Percentiles rank a stretch among this genome's conserved stretches.
Conservation (phyloP, 2,113 vertebrate species). For the Empidonax alnorum region DNA sequence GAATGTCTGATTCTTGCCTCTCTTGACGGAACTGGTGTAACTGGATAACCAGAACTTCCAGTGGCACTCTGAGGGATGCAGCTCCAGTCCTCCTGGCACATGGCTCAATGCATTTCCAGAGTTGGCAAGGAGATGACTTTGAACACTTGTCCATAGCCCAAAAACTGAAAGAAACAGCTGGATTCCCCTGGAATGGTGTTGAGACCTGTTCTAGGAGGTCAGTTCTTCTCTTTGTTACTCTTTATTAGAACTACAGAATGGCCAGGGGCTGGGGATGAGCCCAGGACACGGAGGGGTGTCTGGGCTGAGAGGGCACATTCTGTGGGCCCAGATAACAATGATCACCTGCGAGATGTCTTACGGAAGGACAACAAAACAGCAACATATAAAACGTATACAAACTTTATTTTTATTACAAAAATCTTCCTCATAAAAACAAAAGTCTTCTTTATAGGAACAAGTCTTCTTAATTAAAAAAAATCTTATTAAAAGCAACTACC, state of each 20-base stretch:
- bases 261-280: not conserved
- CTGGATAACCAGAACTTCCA: fast-evolving
- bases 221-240: not conserved
- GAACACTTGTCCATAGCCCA: not conserved
- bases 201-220: not conserved
- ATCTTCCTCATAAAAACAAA: no score
- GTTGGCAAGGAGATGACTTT: not conserved
- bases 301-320: no score
- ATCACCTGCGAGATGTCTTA: no score
- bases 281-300: not conserved
- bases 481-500: not conserved
- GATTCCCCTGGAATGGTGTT: not conserved
- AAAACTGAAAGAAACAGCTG: not conserved
- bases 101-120: not conserved
- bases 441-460: no score
- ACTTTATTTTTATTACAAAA: not conserved
- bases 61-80: no score
- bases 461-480: no score
- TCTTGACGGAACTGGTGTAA: not conserved
- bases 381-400: not conserved
- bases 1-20: not conserved
- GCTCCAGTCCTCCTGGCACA: not conserved
- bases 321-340: no score
- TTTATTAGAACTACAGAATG: not conserved
- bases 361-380: not conserved